Base-by-base conservation (phyloP, 2,113 vertebrate species). In the Trogon surrucura region DNA sequence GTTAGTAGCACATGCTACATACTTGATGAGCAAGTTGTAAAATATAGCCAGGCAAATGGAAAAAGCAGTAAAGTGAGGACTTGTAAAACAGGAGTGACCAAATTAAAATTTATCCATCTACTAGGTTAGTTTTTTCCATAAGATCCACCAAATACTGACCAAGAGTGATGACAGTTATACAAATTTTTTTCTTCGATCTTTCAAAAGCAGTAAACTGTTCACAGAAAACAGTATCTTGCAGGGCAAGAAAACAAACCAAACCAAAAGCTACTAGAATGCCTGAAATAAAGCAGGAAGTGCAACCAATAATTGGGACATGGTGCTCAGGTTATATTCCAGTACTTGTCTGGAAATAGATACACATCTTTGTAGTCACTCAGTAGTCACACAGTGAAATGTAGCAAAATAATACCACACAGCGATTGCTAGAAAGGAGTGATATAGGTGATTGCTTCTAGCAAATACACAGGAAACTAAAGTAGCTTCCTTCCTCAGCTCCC, bases 391-490 rank as follows among this genome's bases (percentile, higher is more conserved):
- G n/a, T 65, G 74, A 88, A 91, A 82, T 0, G 0, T 80, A 62
- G 41, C 57, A 77, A 61, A 74, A 61, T 61, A 81, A 65, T 23
- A 57, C 17, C 41, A 57, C 23, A 23, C 3, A 62, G 27, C 7
- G 9, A 80, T 47, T 67, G 50, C 36, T 80, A 47, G 32, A 56
- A 67, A 60, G 70, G 38, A 60, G 7, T 36, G 58, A 85, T 70
- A 73, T 21, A 51, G 75, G 27, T 58, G 56, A 91, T 9, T 66
- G 41, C 67, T 70, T 57, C 88, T 32, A 77, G 56, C 23, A 95
- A 90, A 80, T 47, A 90, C 3, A 32, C 80, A 94, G 60, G 85
- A 95, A 88, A 80, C 89, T 61, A 73, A 83, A 93, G 67, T 27
- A 66, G 36, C 47, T 88, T 83, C 71, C 60, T 88, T 73, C 57